Percentiles rank a stretch among this genome's conserved stretches.
phyloP scores from a whole-genome alignment of 2,888 invertebrate genomes.

The Mechanitis mazaeus region DNA sequence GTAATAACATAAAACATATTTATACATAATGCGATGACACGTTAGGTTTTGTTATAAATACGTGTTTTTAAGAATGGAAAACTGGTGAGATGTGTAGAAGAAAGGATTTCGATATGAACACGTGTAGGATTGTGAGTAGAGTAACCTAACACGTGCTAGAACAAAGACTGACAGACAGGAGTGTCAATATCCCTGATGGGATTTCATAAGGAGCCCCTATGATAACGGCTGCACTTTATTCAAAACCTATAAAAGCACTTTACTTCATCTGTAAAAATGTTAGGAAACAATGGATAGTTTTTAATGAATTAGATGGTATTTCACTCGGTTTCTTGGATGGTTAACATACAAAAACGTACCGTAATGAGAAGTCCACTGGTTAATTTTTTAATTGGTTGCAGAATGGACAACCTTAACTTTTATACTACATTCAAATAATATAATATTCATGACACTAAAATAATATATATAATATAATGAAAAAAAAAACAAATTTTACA shows the following conservation, averaged over 20 bases:
- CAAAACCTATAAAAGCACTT: slow-evolving; percentile 57
- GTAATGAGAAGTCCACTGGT: no score
- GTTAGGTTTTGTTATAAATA: no score
- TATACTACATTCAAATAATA: no score
- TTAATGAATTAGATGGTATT: neutral
- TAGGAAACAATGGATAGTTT: slow-evolving; percentile 21
- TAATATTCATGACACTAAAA: no score
- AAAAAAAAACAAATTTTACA: neutral
- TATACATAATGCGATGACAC: no score
- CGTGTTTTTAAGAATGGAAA: no score
- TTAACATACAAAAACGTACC: no score
- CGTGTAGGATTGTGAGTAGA: slow-evolving; percentile 51
- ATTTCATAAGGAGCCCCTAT: slow-evolving; percentile 71
- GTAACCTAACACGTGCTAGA: slow-evolving; percentile 63
- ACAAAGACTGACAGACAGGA: slow-evolving; percentile 66
- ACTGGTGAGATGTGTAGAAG: slow-evolving; percentile 23
- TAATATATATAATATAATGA: no score
- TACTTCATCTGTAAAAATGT: slow-evolving; percentile 51
- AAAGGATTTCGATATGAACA: slow-evolving; percentile 39
- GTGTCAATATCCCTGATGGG: slow-evolving; percentile 70
- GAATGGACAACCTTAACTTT: no score
- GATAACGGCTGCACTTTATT: slow-evolving; percentile 59
- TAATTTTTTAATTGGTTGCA: no score
- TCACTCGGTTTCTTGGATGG: no score
- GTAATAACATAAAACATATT: neutral